Evolutionary conservation across 1,140 invertebrate genomes (phyloP).

Genomic region (Panulirus ornatus): DNA sequence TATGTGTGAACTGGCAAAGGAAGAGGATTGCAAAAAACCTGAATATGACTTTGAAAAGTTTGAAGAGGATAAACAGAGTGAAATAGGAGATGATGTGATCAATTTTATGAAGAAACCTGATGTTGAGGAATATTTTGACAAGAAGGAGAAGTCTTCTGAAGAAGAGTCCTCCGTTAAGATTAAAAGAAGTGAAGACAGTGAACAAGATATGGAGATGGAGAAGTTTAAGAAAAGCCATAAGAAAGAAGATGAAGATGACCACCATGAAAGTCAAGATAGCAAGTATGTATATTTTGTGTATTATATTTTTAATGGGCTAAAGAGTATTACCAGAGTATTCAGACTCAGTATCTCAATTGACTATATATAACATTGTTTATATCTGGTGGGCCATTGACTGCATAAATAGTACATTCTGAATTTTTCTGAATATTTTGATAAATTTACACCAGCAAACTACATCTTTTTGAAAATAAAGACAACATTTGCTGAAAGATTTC

Average conservation of each 20-base stretch:
- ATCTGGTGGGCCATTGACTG: too few relatives aligned
- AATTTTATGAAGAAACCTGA: not conserved
- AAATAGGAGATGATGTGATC: not conserved
- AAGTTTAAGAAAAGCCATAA: constrained; percentile 42
- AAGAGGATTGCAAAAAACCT: constrained; percentile 21
- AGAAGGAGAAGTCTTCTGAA: constrained; percentile 67
- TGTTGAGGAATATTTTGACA: constrained; percentile 45
- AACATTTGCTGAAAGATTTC: too few relatives aligned
- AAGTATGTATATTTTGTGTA: constrained; percentile 47
- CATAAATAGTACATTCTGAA: too few relatives aligned
- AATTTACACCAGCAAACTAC: too few relatives aligned
- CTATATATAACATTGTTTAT: too few relatives aligned
- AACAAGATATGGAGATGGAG: constrained; percentile 73
- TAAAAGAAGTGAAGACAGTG: constrained; percentile 52
- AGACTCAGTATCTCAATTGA: too few relatives aligned
- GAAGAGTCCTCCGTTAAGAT: constrained; percentile 22
- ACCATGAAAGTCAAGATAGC: constrained; percentile 72
- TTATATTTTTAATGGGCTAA: too few relatives aligned
- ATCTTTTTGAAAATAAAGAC: too few relatives aligned
- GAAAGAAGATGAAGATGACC: constrained; percentile 76
- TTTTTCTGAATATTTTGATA: too few relatives aligned
- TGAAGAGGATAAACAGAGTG: not conserved
- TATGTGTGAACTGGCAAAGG: not conserved
- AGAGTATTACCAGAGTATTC: too few relatives aligned
- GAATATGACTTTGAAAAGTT: constrained; percentile 1